Evolutionary conservation across 1,140 invertebrate genomes (phyloP), one percentile per base, ranked within the genome.

Genomic region (Ceratosolen fusciceps): DNA sequence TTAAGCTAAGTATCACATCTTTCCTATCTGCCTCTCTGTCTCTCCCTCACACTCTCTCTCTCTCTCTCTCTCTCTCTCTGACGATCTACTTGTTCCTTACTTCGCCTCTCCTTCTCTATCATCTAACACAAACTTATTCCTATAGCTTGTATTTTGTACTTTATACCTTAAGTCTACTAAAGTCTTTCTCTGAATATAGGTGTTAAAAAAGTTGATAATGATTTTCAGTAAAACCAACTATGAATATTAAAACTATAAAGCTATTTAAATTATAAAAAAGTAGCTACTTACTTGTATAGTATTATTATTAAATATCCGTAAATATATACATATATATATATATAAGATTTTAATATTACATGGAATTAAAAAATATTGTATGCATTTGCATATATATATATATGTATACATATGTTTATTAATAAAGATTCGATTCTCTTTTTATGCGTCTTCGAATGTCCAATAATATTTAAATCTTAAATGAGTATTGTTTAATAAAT

Each of bases 1-100:
- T 79, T 79, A 74, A 79, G 52, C 78, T 74, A 79, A 79, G 78
- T 79, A 74, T 74, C 78, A 47, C 71, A 26, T 34, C 68, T 52
- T 31, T 37, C 26, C 37, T 37, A 21, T 39, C 39, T 37, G 31
- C 3, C n/a, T 54, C 24, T n/a, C 47, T 37, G 12, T 58, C n/a
- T 29, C 39, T 39, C 34, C 1, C 56, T 37, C 29, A 8, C 14
- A n/a, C 34, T 24, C 24, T 1, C 24, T 21, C 24, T 19, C 70
- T 34, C 39, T 34, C 39, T 74, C 34, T 54, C 10, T n/a, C 39
- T 62, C 31, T 54, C 49, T 68, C 43, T 26, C 19, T 54, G 60
- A 24, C n/a, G 10, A 37, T 74, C n/a, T 8, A 24, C 65, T 31
- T 62, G 37, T 8, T 14, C 49, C 56, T 43, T n/a, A n/a, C 24